phyloP scores from a whole-genome alignment of 2,113 vertebrate species.

The Thinocorus orbignyianus region DNA sequence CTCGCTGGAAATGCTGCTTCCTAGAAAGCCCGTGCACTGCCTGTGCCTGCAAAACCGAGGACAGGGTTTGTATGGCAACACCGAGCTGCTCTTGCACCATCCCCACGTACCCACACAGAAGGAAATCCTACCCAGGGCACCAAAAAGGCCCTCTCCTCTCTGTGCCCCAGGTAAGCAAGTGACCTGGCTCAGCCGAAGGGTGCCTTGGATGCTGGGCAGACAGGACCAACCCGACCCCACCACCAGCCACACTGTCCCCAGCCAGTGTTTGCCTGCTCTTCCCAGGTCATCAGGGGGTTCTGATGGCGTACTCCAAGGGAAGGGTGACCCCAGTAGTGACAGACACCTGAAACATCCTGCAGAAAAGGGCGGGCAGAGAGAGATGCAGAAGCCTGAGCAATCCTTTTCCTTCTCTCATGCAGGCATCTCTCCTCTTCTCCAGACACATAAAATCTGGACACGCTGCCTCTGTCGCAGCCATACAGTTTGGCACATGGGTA shows the following conservation, averaged over 20 bases:
- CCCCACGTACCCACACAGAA: fast-evolving
- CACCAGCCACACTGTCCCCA: not conserved
- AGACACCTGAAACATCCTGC: not conserved
- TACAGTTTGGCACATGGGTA: not conserved
- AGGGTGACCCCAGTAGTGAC: not conserved
- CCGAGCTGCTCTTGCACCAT: not conserved
- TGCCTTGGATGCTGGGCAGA: not conserved
- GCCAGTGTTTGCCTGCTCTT: not conserved
- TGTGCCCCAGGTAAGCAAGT: not conserved
- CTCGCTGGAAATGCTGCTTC: not conserved
- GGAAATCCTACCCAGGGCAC: not conserved
- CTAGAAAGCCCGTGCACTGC: not conserved
- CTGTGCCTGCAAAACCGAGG: not conserved
- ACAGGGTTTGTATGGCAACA: not conserved
- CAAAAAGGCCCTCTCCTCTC: not conserved
- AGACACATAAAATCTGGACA: not conserved
- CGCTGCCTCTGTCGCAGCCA: not conserved
- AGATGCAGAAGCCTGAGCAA: not conserved
- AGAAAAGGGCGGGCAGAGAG: not conserved
- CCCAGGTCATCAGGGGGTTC: not conserved
- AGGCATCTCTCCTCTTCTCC: not conserved
- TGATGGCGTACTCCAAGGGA: not conserved
- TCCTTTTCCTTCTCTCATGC: not conserved
- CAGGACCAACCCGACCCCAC: not conserved
- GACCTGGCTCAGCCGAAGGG: not conserved